Percentiles rank a stretch among this genome's conserved stretches.
These are phyloP conservation scores for Myotis yumanensis DNA, from an alignment of 2,113 vertebrate species.

Conservation along the genomic window DNA sequence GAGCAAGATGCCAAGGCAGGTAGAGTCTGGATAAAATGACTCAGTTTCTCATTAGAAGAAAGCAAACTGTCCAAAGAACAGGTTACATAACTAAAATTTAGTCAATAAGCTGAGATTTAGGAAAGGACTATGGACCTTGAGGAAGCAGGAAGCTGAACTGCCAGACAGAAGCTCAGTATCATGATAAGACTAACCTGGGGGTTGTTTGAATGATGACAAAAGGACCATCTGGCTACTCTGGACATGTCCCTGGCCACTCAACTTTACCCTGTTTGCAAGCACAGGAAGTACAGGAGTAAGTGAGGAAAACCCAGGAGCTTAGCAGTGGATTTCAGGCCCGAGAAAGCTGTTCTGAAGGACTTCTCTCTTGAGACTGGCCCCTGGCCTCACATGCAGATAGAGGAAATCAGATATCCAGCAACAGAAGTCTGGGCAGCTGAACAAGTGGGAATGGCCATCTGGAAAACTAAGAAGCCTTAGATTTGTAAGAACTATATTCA, in stretches of 20 bases:
- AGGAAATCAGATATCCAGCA: background rate
- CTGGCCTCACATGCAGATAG: background rate
- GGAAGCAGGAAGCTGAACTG: background rate
- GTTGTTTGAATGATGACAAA: background rate
- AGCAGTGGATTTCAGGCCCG: background rate
- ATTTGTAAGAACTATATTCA: background rate
- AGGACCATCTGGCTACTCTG: background rate
- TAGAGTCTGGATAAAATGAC: background rate
- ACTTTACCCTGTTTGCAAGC: background rate
- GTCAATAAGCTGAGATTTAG: background rate
- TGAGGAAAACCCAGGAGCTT: background rate
- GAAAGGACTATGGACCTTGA: background rate
- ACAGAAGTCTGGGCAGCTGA: background rate
- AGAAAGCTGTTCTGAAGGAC: background rate
- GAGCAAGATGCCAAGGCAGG: background rate
- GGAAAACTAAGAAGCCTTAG: slow-evolving; percentile 15
- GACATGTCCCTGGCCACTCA: background rate
- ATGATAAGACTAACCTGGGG: background rate
- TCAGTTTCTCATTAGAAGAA: background rate
- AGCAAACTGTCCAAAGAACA: background rate
- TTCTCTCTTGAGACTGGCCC: background rate
- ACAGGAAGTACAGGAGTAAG: background rate
- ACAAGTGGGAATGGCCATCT: background rate
- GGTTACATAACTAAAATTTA: background rate
- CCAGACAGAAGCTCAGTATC: background rate